Evolutionary conservation across 2,888 invertebrate genomes (phyloP), one percentile per base, ranked within the genome.

Genomic region (Aplocera efformata): DNA sequence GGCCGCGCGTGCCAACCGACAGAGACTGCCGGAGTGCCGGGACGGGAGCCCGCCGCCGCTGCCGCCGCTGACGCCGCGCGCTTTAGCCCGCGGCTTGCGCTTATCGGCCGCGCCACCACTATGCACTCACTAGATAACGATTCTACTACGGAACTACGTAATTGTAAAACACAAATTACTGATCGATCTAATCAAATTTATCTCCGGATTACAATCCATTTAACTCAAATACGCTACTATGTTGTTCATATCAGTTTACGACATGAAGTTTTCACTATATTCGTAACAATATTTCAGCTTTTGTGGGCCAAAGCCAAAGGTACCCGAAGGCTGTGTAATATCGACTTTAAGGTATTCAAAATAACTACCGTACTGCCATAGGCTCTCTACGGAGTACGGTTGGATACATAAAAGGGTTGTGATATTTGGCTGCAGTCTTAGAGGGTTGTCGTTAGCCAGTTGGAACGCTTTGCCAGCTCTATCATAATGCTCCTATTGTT

Each of bases 1-100:
- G 76, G 67, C 78, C 85, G 77, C 83, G 75, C 75, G 69, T 76
- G 79, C 79, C 79, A 76, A 70, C 82, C 75, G 80, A 76, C 56
- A 67, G 66, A 70, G 62, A 85, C 85, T 85, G 84, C 83, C 66
- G 72, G 60, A n/a, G n/a, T n/a, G n/a, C 56, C 35, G 35, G 22
- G 32, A n/a, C 13, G 3, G 13, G 13, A 5, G 5, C 61, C 61
- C 58, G 65, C 61, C 63, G 60, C 55, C 51, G 62, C 53, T 58
- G 60, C 56, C 52, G 56, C 39, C 44, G 49, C 46, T n/a, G n/a
- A n/a, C 39, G 42, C 34, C 53, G 48, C 64, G 56, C 56, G 53
- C 56, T 51, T 27, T 17, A 63, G 59, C 63, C 65, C 67, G 60
- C 69, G 67, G 61, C 68, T 70, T 72, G 76, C 76, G 81, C 81